These are phyloP conservation scores for Drosophila buzzatii DNA, from an alignment of 2,888 invertebrate species.

Conservation along the genomic window DNA sequence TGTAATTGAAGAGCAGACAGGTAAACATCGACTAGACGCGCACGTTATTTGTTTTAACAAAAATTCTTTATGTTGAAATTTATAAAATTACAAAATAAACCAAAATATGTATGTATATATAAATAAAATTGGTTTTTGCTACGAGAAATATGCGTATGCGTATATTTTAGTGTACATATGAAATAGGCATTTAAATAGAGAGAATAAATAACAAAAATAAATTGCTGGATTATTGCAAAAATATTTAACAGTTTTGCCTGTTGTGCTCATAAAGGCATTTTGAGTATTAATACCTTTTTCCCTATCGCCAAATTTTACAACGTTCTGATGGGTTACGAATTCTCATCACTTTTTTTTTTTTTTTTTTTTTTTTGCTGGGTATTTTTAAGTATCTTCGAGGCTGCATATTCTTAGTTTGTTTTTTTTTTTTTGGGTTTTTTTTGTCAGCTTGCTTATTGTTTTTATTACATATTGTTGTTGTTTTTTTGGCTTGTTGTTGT, in stretches of 20 bases:
- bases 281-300: background rate
- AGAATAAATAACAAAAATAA: background rate
- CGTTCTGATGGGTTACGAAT: background rate
- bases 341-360: background rate
- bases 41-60: conserved; percentile 3
- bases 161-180: background rate
- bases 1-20: conserved; percentile 17
- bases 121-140: background rate
- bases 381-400: conserved; percentile 12
- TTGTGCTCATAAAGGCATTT: background rate
- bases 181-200: background rate
- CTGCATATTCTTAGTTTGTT: background rate
- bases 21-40: background rate
- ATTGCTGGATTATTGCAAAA: background rate
- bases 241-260: background rate
- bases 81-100: background rate
- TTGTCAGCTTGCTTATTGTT: conserved; percentile 56
- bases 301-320: background rate
- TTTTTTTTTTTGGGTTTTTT: background rate
- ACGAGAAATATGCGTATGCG: background rate
- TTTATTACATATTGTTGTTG: conserved; percentile 55
- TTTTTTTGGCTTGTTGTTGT: conserved; percentile 18
- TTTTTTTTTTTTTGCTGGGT: background rate
- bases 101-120: background rate
- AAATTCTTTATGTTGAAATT: background rate